Evolutionary conservation across 2,888 invertebrate genomes (phyloP), one percentile per base, ranked within the genome.

Genomic region (Nomada goodeniana): DNA sequence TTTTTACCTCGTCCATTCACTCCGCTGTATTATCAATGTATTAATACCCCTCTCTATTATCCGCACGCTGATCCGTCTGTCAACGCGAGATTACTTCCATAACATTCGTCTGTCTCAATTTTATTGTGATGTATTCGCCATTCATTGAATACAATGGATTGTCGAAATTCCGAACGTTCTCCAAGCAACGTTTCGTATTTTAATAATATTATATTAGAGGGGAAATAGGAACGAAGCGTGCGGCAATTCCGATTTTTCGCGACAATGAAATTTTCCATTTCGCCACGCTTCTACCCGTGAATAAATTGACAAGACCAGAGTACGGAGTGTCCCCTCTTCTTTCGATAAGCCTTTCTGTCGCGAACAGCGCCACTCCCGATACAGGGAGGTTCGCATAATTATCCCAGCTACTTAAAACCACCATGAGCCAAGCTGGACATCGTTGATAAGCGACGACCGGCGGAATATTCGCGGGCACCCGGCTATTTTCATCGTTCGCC

Each of bases 1-100:
- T 65, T 73, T 50, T 50, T n/a, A 13, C 13, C 7, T 36, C 29
- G n/a, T 57, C 50, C 76, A 78, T 75, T 68, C 78, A 23, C 20
- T 26, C n/a, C 23, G 47, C 26, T 50, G 15, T 36, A 11, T 53
- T 65, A 13, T 53, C 67, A 36, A 67, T 53, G 52, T 67, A 67
- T 67, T 67, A 67, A 67, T 36, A 36, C 36, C 20, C 53, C 42
- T 67, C 52, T 20, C 26, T 36, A 67, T 67, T 67, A 53, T 53
- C 67, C 36, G 9, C 7, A 15, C 36, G 7, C 36, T 67, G 36
- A 36, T 29, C 13, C n/a, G 11, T 20, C 36, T 29, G 36, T 67
- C 29, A 53, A 36, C 20, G 9, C 52, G 20, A 52, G 18, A 10
- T 26, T 50, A 26, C 57, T 29, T 36, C n/a, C 15, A 47, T 26